Evolutionary conservation across 2,888 invertebrate species (phyloP).

Genomic region (Melieria picta): DNA sequence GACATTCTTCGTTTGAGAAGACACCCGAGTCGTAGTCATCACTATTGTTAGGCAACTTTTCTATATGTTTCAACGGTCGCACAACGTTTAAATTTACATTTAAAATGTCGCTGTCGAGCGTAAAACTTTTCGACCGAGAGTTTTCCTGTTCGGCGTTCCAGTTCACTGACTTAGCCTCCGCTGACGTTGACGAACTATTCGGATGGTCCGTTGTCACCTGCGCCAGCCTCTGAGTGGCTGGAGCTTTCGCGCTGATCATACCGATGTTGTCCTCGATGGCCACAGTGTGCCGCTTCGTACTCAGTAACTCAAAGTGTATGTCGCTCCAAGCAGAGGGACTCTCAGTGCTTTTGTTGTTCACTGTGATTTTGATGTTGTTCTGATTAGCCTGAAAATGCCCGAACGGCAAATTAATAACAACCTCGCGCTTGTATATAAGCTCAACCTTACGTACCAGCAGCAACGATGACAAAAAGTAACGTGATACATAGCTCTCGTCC

Average conservation of each 20-base stretch:
- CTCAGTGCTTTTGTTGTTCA: slow-evolving; percentile 44
- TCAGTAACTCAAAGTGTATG: slow-evolving; percentile 51
- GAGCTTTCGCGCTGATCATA: slow-evolving; percentile 40
- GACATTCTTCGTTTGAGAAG: slow-evolving; percentile 42
- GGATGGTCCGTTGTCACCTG: neutral
- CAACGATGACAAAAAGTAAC: slow-evolving; percentile 58
- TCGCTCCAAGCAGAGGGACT: slow-evolving; percentile 49
- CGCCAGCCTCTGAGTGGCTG: neutral
- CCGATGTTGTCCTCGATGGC: slow-evolving; percentile 62
- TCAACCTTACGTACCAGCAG: slow-evolving; percentile 51
- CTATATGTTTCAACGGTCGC: slow-evolving; percentile 43
- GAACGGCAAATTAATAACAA: neutral
- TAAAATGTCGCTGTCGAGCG: slow-evolving; percentile 2
- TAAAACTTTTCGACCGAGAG: neutral
- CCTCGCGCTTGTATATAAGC: neutral
- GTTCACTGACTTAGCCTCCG: neutral
- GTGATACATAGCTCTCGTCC: slow-evolving; percentile 53
- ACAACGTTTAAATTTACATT: slow-evolving; percentile 43
- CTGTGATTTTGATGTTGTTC: slow-evolving; percentile 51
- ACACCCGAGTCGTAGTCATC: slow-evolving; percentile 49
- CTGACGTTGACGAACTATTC: neutral
- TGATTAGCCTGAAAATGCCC: slow-evolving; percentile 52
- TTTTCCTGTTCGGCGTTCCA: neutral
- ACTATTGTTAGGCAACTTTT: slow-evolving; percentile 40
- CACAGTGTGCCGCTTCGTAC: slow-evolving; percentile 52